Conservation (phyloP, 2,113 vertebrate species). For the Stegostoma tigrinum region DNA sequence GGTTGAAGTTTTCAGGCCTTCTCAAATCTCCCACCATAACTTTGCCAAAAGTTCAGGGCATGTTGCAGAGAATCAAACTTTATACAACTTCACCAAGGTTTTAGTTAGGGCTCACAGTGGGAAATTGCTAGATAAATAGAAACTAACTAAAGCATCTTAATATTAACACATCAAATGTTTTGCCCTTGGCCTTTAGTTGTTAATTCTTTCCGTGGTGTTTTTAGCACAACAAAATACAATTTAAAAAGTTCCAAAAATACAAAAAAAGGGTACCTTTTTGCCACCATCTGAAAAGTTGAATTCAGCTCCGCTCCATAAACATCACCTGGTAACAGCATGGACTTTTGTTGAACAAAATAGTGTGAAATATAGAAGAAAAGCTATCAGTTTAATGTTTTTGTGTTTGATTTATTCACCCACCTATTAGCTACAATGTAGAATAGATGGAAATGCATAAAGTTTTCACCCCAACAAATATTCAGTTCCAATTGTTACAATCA, state of each 20-base stretch:
- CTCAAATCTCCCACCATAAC: neutral
- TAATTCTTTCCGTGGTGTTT: neutral
- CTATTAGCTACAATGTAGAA: too few species aligned
- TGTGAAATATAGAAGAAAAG: neutral
- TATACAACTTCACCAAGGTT: neutral
- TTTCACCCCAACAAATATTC: neutral
- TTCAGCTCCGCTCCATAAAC: neutral
- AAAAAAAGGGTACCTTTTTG: neutral
- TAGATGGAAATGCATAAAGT: neutral
- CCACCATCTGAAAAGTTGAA: neutral
- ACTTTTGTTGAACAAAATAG: neutral
- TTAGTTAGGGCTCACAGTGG: neutral
- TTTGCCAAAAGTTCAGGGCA: neutral
- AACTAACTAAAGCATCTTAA: neutral
- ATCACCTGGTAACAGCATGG: neutral
- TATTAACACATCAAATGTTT: neutral
- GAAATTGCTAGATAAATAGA: neutral
- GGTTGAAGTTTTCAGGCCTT: neutral
- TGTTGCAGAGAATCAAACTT: neutral
- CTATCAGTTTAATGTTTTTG: neutral
- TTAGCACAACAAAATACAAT: neutral
- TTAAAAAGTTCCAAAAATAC: neutral
- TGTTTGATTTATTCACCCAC: neutral
- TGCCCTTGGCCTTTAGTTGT: neutral
- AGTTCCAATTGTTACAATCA: too few species aligned